These are phyloP conservation scores for Bubo scandiacus DNA, from an alignment of 2,113 vertebrate genomes.

Conservation along the genomic window DNA sequence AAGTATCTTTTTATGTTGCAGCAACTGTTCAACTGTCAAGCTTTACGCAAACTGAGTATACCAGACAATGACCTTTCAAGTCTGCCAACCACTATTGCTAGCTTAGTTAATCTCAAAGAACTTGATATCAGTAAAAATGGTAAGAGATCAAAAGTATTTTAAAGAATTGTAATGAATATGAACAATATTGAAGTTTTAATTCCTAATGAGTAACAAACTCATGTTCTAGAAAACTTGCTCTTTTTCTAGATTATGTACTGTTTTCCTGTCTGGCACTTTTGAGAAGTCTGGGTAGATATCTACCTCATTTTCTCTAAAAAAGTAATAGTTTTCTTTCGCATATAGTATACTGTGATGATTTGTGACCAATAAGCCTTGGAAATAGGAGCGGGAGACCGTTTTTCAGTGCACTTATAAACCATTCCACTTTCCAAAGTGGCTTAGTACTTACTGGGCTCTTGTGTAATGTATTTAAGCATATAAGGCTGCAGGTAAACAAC, in stretches of 20 bases:
- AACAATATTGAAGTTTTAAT: background rate
- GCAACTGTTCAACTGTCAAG: conserved; percentile 99
- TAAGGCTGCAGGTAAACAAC: background rate
- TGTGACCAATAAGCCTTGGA: background rate
- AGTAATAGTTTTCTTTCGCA: background rate
- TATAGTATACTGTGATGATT: rapidly evolving
- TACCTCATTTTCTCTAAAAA: background rate
- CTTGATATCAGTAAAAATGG: conserved; percentile 99
- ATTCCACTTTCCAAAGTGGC: background rate
- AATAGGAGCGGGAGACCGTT: background rate
- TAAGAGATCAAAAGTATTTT: conserved; percentile 66
- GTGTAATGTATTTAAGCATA: background rate
- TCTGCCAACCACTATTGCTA: conserved; percentile 94
- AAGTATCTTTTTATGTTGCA: conserved; percentile 69
- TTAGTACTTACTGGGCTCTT: background rate
- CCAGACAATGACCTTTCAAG: conserved; percentile 97
- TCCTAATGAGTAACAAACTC: rapidly evolving
- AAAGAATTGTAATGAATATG: background rate
- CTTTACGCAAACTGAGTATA: conserved; percentile 94
- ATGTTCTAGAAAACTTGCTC: background rate
- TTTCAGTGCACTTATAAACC: rapidly evolving
- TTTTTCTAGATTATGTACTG: background rate
- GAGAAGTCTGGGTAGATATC: background rate
- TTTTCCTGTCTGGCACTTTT: background rate
- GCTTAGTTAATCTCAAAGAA: conserved; percentile 97